Evolutionary conservation across 2,888 invertebrate genomes (phyloP), one percentile per base, ranked within the genome.

Genomic region (Calephelis perditalis): DNA sequence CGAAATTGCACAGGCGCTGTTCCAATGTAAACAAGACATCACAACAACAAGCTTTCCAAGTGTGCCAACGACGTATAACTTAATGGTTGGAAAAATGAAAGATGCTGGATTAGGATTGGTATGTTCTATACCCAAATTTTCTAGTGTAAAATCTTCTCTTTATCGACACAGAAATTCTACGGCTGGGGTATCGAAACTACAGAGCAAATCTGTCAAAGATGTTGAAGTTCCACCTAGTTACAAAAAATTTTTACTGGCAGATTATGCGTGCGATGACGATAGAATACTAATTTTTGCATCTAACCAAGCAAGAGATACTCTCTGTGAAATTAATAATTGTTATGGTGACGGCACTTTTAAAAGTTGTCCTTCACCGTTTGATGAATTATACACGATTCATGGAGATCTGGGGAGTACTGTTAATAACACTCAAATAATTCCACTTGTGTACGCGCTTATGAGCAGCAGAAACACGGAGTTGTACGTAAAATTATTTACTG

Each of bases 121-220:
- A 45, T 45, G 45, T 45, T 11, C 45, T 45, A 45, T 45, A 45
- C 45, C 45, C 10, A 45, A 45, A 45, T 45, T 45, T 45, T 45
- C 45, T 45, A 45, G 45, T 45, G 45, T 45, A 9, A 45, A 45
- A 45, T 45, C 45, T 11, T 45, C 45, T 11, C 45, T 45, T 45
- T 45, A 45, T 6, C 45, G 45, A 45, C 45, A 45, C 45, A 45
- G 45, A 45, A 45, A 45, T 45, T 45, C 10, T 45, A 9, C 45
- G 45, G 45, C 45, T 45, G 7, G 45, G 45, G 45, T 45, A 45
- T 45, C 9, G 9, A 45, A 45, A 45, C 45, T 45, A 45, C 10
- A 45, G 9, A 45, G 45, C 45, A 45, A 45, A 45, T 45, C 45
- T 45, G 45, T 45, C 9, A 45, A 45, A 45, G 45, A 45, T 45